Evolutionary conservation across 2,113 vertebrate genomes (phyloP), one percentile per base, ranked within the genome.

Genomic region (Equus przewalskii): DNA sequence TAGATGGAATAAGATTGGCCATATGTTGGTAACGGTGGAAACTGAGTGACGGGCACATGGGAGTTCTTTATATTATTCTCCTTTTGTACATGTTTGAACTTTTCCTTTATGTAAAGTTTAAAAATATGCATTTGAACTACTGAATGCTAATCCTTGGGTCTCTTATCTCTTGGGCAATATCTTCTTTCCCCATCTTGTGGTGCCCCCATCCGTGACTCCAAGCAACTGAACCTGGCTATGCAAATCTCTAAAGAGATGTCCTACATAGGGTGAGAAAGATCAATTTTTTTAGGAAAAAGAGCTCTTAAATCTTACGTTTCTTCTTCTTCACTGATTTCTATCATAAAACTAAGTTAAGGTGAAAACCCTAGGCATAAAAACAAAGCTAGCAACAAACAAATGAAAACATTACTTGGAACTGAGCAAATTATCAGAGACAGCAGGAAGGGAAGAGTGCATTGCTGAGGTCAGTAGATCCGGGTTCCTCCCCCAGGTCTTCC

Each of bases 261-360:
- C 73, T 89, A 49, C 19, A 22, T 21, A 22, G 26, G 3, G 3
- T 54, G 33, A 87, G 75, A 78, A 81, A 85, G 67, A 79, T 56
- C 3, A 30, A 51, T 36, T 6, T 36, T 60, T 21, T 60, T 8
- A 54, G 12, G 30, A 65, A 91, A 69, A 96, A 46, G 7, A 46
- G 8, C 64, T 28, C 30, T 89, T 65, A 62, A 70, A 16, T 3
- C 41, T 90, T 93, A 7, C 0, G 33, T 92, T 97, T 97, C 7
- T 91, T 78, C 80, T 86, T 21, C 6, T 22, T 95, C 10, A 56
- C 70, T 46, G 94, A 78, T 95, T 97, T 73, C 49, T 76, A 49
- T 96, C 85, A 97, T 91, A 97, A 92, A 82, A 70, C 5, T 33
- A 86, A 96, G 84, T 97, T 67, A 67, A 60, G 33, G 2, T 96